These are phyloP conservation scores for Tricholauxania praeusta DNA, from an alignment of 2,888 invertebrate genomes.

Conservation along the genomic window DNA sequence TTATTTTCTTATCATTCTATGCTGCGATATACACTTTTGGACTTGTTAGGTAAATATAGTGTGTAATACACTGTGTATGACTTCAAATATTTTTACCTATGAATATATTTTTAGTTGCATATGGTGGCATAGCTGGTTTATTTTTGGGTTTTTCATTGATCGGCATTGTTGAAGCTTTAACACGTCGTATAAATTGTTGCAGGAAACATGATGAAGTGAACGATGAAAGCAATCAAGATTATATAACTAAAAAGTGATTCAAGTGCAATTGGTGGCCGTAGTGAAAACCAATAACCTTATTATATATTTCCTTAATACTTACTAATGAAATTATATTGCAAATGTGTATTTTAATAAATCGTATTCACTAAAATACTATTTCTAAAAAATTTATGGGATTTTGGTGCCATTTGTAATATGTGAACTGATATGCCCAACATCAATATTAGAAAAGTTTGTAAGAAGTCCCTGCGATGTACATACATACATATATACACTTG, in stretches of 20 bases:
- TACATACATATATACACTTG: no score
- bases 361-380: no score
- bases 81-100: constrained; percentile 4
- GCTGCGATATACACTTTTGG: constrained; percentile 52
- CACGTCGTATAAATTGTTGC: constrained; percentile 48
- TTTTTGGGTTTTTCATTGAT: constrained; percentile 55
- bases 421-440: no score
- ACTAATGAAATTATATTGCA: no score
- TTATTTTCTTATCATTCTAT: constrained; percentile 56
- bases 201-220: constrained; percentile 31
- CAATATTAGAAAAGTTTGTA: no score
- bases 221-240: constrained; percentile 2
- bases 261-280: no score
- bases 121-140: constrained; percentile 57
- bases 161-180: constrained; percentile 49
- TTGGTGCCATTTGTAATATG: no score
- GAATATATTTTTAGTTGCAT: constrained; percentile 50
- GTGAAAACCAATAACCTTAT: no score
- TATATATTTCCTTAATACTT: no score
- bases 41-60: constrained; percentile 52
- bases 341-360: no score
- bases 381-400: no score
- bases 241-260: background rate
- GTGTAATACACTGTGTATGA: background rate
- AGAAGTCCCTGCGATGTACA: no score